phyloP scores from a whole-genome alignment of 2,113 vertebrate genomes.

The Lasiurus cinereus region DNA sequence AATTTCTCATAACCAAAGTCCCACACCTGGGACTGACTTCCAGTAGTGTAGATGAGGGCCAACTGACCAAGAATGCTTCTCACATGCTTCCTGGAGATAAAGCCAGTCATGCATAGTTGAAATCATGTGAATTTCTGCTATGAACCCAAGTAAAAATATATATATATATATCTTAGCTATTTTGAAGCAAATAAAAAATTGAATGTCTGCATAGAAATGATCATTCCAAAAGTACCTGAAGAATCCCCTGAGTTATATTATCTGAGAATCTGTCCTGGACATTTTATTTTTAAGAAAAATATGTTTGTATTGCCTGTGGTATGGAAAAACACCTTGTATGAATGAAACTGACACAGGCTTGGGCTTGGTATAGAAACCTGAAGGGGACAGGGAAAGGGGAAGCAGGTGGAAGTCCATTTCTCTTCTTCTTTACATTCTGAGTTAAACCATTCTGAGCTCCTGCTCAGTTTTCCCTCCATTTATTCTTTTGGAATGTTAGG shows the following conservation, averaged over 20 bases:
- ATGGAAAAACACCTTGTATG: neutral
- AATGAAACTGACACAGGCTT: neutral
- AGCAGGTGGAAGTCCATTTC: neutral
- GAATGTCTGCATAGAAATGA: neutral
- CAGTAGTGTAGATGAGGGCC: neutral
- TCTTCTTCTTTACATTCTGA: neutral
- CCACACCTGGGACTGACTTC: neutral
- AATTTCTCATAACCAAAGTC: neutral
- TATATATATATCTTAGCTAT: neutral
- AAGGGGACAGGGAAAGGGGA: neutral
- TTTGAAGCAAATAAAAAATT: constrained; percentile 27
- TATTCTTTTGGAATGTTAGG: neutral
- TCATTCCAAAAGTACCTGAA: neutral
- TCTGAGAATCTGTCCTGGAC: neutral
- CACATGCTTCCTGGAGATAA: neutral
- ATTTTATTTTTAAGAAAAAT: neutral
- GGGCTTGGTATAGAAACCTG: neutral
- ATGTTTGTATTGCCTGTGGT: neutral
- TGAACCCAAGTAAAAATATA: neutral
- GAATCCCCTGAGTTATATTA: neutral
- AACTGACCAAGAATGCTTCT: neutral
- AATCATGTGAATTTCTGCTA: constrained; percentile 5
- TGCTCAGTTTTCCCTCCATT: neutral
- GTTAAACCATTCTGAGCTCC: neutral
- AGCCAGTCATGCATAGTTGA: neutral